Evolutionary conservation across 35 echinoderm and acorn worm species (phyloP).

Genomic region (Eucidaris tribuloides): DNA sequence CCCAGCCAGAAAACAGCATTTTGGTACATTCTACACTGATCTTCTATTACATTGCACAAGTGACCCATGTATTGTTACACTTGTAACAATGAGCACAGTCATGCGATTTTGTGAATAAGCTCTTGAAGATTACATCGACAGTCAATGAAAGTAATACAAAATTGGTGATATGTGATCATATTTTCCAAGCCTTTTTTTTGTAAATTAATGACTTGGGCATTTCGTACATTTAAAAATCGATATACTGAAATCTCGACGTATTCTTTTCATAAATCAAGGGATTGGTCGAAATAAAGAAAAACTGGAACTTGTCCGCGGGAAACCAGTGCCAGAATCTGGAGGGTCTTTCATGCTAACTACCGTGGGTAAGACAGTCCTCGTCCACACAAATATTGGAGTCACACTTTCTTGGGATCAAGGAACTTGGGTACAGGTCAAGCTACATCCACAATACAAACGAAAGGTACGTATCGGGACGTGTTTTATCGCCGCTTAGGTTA

Average conservation of each 20-base stretch:
- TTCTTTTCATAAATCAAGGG: too few relatives aligned
- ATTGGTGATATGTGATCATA: constrained; percentile 4
- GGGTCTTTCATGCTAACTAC: constrained; percentile 43
- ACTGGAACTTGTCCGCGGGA: constrained; percentile 16
- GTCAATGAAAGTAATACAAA: not conserved
- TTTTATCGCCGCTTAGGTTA: not conserved
- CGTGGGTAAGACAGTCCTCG: constrained; percentile 74
- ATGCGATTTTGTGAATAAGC: too few relatives aligned
- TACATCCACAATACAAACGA: constrained; percentile 1
- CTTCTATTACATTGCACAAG: not conserved
- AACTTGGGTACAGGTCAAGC: constrained; percentile 64
- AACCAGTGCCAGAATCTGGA: constrained; percentile 35
- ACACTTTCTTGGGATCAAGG: constrained; percentile 87
- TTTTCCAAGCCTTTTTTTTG: not conserved
- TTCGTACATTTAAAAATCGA: constrained; percentile 39
- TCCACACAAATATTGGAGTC: constrained; percentile 69
- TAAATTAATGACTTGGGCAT: constrained; percentile 37
- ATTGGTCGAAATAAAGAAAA: constrained; percentile 14
- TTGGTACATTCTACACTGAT: not conserved
- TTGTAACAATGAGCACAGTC: too few relatives aligned
- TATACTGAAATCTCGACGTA: constrained; percentile 29
- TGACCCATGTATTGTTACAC: not conserved
- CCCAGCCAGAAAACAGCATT: constrained; percentile 31
- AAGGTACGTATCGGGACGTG: not conserved
- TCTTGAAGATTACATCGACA: constrained; percentile 9